phyloP scores from a whole-genome alignment of 1,140 invertebrate species.

The Chlorops oryzae region DNA sequence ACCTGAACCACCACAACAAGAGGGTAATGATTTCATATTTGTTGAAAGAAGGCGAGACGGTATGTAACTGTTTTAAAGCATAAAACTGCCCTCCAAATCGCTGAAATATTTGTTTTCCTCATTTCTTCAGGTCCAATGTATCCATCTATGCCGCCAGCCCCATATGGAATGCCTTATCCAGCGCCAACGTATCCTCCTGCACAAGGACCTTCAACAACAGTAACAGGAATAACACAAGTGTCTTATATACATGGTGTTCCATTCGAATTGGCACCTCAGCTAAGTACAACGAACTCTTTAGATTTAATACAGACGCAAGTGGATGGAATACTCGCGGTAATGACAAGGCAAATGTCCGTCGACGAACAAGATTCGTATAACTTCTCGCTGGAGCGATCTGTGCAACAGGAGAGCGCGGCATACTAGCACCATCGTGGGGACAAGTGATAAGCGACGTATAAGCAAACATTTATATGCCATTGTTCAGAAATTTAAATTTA shows the following conservation, averaged over 20 bases:
- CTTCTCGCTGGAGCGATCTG: constrained; percentile 36
- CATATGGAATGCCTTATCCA: constrained; percentile 27
- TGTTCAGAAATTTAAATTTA: no score
- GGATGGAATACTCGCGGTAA: constrained; percentile 35
- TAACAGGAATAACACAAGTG: constrained; percentile 11
- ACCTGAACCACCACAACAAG: constrained; percentile 21
- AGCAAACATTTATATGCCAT: no score
- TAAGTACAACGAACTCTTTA: constrained; percentile 25
- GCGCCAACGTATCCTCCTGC: constrained; percentile 10
- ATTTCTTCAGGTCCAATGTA: constrained; percentile 24
- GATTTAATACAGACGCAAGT: constrained; percentile 33
- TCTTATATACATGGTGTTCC: constrained; percentile 42
- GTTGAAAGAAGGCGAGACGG: constrained; percentile 29
- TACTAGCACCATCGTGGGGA: no score
- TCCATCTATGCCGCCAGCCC: constrained; percentile 32
- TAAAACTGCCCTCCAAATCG: constrained; percentile 10
- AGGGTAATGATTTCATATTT: constrained; percentile 39
- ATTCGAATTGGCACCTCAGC: constrained; percentile 35
- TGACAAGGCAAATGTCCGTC: constrained; percentile 39
- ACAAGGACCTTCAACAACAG: constrained; percentile 2
- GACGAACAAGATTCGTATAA: constrained; percentile 37
- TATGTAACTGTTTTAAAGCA: constrained; percentile 13
- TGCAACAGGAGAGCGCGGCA: no score
- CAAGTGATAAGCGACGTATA: no score
- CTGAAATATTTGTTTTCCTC: no score